phyloP scores from a whole-genome alignment of 2,888 invertebrate genomes.

The Tinea pellionella region DNA sequence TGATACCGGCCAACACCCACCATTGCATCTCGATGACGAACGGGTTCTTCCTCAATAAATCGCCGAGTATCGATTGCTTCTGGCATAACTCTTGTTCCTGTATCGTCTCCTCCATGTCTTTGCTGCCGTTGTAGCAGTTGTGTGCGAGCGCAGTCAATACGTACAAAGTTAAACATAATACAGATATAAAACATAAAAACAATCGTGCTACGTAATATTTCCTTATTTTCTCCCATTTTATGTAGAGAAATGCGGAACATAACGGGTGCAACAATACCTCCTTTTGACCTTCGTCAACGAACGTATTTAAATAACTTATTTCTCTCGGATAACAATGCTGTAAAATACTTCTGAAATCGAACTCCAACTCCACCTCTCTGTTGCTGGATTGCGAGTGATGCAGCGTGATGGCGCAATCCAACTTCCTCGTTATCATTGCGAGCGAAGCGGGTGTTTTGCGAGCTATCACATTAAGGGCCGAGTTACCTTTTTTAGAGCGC shows the following conservation, averaged over 20 bases:
- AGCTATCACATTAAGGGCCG: slow-evolving; percentile 86
- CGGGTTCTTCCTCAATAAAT: slow-evolving; percentile 79
- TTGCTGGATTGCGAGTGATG: slow-evolving; percentile 83
- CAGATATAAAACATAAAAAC: slow-evolving; percentile 82
- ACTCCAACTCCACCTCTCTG: slow-evolving; percentile 82
- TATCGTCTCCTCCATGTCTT: slow-evolving; percentile 78
- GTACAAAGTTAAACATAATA: slow-evolving; percentile 83
- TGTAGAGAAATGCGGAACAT: slow-evolving; percentile 87
- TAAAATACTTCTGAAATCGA: slow-evolving; percentile 84
- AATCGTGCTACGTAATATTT: slow-evolving; percentile 87
- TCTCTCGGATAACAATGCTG: slow-evolving; percentile 87
- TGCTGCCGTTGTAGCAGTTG: slow-evolving; percentile 85
- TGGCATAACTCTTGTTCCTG: slow-evolving; percentile 81
- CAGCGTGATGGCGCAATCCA: slow-evolving; percentile 83
- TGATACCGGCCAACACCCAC: slow-evolving; percentile 84
- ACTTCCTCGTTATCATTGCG: slow-evolving; percentile 83
- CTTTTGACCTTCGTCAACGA: slow-evolving; percentile 90
- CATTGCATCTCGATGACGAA: slow-evolving; percentile 84
- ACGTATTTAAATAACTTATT: slow-evolving; percentile 86
- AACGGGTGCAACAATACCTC: slow-evolving; percentile 87
- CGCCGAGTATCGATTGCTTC: slow-evolving; percentile 81
- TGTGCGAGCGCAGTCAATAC: slow-evolving; percentile 85
- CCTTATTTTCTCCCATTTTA: slow-evolving; percentile 91
- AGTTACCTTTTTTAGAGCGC: slow-evolving; percentile 87
- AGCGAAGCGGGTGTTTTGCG: slow-evolving; percentile 88